A percentile compares a stretch with the other conserved stretches of the same genome.
Conservation (phyloP, 2,113 vertebrate species). For the Coracopsis vasa region DNA sequence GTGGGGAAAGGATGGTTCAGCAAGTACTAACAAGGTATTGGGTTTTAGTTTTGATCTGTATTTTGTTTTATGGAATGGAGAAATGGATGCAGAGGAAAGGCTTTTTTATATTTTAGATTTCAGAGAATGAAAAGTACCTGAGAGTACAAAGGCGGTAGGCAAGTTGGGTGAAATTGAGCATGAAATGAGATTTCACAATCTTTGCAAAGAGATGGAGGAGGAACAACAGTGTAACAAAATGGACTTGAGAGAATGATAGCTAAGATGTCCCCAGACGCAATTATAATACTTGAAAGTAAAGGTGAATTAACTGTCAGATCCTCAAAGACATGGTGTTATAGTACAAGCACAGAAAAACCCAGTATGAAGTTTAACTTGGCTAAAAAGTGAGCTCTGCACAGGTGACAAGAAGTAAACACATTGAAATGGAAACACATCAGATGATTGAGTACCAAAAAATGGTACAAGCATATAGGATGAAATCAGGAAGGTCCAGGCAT, state of each 20-base stretch:
- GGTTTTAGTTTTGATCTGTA: neutral
- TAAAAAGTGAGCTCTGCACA: neutral
- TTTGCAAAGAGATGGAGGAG: neutral
- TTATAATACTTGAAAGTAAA: neutral
- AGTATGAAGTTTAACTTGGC: neutral
- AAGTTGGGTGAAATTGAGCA: constrained; percentile 57
- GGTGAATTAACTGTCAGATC: neutral
- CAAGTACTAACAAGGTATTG: neutral
- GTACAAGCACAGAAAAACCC: neutral
- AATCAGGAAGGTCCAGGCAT: neutral
- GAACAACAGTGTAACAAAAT: constrained; percentile 8
- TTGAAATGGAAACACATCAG: neutral
- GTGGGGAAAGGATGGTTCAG: neutral
- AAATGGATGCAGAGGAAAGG: neutral
- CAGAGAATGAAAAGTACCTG: neutral
- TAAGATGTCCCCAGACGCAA: neutral
- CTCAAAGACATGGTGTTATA: neutral
- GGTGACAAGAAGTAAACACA: neutral
- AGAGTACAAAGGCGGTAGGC: constrained; percentile 2
- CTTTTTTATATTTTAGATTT: neutral
- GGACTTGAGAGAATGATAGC: neutral
- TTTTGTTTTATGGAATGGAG: neutral
- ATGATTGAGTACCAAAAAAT: neutral
- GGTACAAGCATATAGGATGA: neutral
- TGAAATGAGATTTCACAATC: constrained; percentile 59